phyloP scores from a whole-genome alignment of 2,888 invertebrate species.

The Mycalesis mineus region DNA sequence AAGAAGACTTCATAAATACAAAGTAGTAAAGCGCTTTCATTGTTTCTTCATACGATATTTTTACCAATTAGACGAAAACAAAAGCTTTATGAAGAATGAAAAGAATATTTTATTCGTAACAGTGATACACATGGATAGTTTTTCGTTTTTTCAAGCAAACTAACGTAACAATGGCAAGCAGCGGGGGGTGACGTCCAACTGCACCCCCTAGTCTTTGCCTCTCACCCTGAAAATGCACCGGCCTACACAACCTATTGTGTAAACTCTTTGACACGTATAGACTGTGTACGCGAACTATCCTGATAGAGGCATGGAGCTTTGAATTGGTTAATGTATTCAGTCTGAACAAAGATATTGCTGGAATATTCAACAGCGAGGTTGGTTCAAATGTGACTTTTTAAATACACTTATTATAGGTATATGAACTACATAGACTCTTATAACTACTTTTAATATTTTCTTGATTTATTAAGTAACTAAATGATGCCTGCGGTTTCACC shows the following conservation, averaged over 20 bases:
- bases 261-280: conserved; percentile 35
- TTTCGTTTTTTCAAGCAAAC: conserved; percentile 72
- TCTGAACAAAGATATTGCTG: conserved; percentile 3
- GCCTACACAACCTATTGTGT: conserved; percentile 36
- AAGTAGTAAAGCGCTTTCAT: neutral
- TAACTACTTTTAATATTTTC: too few relatives aligned
- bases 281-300: conserved; percentile 27
- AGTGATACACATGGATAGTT: conserved; percentile 67
- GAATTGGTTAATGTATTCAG: conserved; percentile 24
- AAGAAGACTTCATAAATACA: neutral
- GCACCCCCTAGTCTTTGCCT: conserved; percentile 47
- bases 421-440: too few relatives aligned
- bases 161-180: conserved; percentile 62
- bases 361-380: neutral
- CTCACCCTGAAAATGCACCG: conserved; percentile 55
- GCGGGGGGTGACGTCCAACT: conserved; percentile 43
- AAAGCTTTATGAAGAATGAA: conserved; percentile 58
- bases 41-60: conserved; percentile 41
- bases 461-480: too few relatives aligned
- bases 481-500: too few relatives aligned
- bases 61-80: conserved; percentile 61
- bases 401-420: too few relatives aligned
- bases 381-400: neutral
- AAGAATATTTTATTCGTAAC: conserved; percentile 69
- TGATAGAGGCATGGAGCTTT: conserved; percentile 32